A percentile compares a stretch with the other conserved stretches of the same genome.
These are phyloP conservation scores for Kryptolebias ocellatus DNA, from an alignment of 2,797 vertebrate genomes.

Conservation along the genomic window DNA sequence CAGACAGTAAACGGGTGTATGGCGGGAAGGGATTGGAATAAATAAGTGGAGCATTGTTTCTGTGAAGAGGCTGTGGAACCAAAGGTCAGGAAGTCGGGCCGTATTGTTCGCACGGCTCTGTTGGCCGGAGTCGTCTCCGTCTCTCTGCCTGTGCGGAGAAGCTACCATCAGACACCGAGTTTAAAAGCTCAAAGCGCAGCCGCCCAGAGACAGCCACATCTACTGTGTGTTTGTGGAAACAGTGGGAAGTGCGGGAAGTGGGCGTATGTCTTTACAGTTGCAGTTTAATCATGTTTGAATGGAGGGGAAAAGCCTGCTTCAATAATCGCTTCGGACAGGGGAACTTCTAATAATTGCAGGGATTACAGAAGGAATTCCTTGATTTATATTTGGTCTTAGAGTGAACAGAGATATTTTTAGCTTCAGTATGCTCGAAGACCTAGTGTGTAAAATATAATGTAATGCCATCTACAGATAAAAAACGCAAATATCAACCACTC, in stretches of 20 bases:
- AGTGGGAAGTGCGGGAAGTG: slow-evolving; percentile 47
- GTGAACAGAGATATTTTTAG: slow-evolving; percentile 26
- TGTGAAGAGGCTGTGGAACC: slow-evolving; percentile 58
- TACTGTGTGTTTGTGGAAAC: slow-evolving; percentile 57
- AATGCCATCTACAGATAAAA: too few species aligned
- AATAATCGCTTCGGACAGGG: slow-evolving; percentile 26
- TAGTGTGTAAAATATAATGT: neutral
- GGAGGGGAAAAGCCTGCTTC: slow-evolving; percentile 41
- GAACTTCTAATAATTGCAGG: slow-evolving; percentile 20
- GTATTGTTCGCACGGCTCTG: slow-evolving; percentile 75
- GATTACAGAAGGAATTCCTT: slow-evolving; percentile 8
- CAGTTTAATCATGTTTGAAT: slow-evolving; percentile 47
- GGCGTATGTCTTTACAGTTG: slow-evolving; percentile 42
- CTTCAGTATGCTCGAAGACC: neutral
- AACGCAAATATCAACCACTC: neutral
- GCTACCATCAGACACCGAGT: slow-evolving; percentile 13
- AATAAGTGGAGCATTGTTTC: slow-evolving; percentile 81
- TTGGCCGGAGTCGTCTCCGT: slow-evolving; percentile 57
- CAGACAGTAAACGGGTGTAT: slow-evolving; percentile 61
- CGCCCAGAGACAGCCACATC: slow-evolving; percentile 42
- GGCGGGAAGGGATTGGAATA: slow-evolving; percentile 66
- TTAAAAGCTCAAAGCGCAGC: slow-evolving; percentile 42
- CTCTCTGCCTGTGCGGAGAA: slow-evolving; percentile 34
- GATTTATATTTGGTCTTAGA: slow-evolving; percentile 29
- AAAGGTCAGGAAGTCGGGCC: slow-evolving; percentile 78